Percentiles rank a stretch among this genome's conserved stretches.
Evolutionary conservation across 2,113 vertebrate genomes (phyloP).

Genomic region (Clarias batrachus): DNA sequence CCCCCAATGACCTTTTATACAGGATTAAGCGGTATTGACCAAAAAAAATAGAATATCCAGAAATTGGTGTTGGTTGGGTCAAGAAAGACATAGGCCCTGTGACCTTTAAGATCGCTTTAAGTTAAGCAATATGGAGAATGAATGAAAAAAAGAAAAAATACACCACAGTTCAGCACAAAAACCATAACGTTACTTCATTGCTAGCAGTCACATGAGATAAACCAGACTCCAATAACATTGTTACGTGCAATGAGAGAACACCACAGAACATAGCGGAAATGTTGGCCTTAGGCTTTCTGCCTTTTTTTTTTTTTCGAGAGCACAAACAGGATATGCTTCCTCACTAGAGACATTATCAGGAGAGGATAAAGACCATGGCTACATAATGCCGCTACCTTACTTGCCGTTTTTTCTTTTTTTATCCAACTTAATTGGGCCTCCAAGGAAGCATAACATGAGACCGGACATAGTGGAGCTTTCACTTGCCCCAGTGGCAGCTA

Average conservation of each 20-base stretch:
- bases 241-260: not conserved
- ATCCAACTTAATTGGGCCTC: not conserved
- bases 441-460: not conserved
- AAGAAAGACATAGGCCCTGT: too few relatives aligned
- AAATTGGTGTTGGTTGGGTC: too few relatives aligned
- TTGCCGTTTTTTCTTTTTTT: not conserved
- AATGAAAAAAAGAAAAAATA: not conserved
- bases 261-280: not conserved
- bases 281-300: constrained; percentile 5
- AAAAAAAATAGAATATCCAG: too few relatives aligned
- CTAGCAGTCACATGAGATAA: not conserved
- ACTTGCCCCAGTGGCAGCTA: not conserved
- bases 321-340: not conserved
- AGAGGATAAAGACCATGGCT: constrained; percentile 4
- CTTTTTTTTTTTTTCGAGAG: not conserved
- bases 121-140: not conserved
- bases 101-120: too few relatives aligned
- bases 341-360: not conserved
- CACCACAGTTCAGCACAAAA: not conserved
- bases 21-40: too few relatives aligned
- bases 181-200: not conserved
- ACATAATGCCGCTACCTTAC: not conserved
- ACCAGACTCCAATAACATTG: not conserved
- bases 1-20: too few relatives aligned
- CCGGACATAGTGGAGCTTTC: not conserved